phyloP scores from a whole-genome alignment of 2,888 invertebrate species.

The Lasioglossum marginatum region DNA sequence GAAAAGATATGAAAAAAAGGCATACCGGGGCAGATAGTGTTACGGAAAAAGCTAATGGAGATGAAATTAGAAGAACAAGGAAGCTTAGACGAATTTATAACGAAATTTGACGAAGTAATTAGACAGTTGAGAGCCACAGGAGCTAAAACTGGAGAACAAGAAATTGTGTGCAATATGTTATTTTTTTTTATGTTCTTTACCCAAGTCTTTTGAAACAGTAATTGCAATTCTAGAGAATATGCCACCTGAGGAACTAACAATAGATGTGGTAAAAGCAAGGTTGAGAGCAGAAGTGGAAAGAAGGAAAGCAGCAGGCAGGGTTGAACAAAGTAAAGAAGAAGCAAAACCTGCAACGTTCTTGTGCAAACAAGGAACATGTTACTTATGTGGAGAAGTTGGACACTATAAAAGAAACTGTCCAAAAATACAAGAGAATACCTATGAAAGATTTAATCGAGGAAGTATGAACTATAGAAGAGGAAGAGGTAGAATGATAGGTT shows the following conservation, averaged over 20 bases:
- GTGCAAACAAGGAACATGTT: background rate
- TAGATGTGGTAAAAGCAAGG: constrained; percentile 13
- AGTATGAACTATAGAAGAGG: background rate
- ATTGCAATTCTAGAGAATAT: constrained; percentile 16
- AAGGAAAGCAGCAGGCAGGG: background rate
- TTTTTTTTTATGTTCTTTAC: constrained; percentile 20
- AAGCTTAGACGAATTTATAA: too few relatives aligned
- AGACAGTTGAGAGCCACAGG: too few relatives aligned
- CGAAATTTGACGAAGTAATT: too few relatives aligned
- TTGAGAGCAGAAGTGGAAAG: constrained; percentile 23
- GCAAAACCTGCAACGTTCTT: background rate
- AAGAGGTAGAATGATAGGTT: background rate
- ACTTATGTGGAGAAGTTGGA: constrained; percentile 10
- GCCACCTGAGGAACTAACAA: background rate
- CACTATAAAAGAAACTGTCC: constrained; percentile 15
- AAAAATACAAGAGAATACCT: background rate
- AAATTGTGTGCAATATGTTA: background rate
- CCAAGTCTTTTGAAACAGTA: constrained; percentile 17
- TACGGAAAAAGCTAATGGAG: too few relatives aligned
- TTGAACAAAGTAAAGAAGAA: background rate
- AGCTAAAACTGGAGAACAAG: background rate
- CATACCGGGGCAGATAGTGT: too few relatives aligned
- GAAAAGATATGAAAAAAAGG: too few relatives aligned
- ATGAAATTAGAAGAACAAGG: too few relatives aligned
- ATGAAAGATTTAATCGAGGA: background rate